phyloP scores from a whole-genome alignment of 1,140 invertebrate genomes.

The Ctenoplectra terminalis region DNA sequence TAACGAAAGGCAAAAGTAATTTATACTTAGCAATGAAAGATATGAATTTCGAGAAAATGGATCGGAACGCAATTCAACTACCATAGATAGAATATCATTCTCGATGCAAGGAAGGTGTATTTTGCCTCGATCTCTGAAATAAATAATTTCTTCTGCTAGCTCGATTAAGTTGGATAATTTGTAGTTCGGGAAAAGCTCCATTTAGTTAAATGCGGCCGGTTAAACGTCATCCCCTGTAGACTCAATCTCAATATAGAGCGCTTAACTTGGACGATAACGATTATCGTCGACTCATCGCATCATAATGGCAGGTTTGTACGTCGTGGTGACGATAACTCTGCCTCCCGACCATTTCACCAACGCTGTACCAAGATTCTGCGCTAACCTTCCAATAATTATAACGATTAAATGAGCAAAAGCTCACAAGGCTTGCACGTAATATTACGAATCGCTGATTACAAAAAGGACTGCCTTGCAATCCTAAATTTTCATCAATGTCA shows the following conservation, averaged over 20 bases:
- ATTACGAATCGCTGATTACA: not conserved
- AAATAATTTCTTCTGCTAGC: not conserved
- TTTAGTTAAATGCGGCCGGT: slow-evolving; percentile 37
- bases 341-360: slow-evolving; percentile 34
- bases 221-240: slow-evolving; percentile 56
- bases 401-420: slow-evolving; percentile 37
- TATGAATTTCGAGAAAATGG: no score
- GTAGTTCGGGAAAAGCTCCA: slow-evolving; percentile 43
- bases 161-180: slow-evolving; percentile 57
- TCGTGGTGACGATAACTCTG: slow-evolving; percentile 54
- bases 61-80: no score
- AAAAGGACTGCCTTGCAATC: not conserved
- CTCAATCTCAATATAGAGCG: slow-evolving; percentile 60
- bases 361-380: slow-evolving; percentile 29
- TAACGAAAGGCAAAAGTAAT: no score
- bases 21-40: no score
- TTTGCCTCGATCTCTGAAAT: slow-evolving; percentile 12
- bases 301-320: slow-evolving; percentile 63
- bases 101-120: not conserved
- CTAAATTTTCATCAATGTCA: not conserved
- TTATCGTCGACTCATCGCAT: slow-evolving; percentile 68
- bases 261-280: slow-evolving; percentile 68
- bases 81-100: no score
- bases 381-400: slow-evolving; percentile 48
- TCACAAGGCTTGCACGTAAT: not conserved